Evolutionary conservation across 2,888 invertebrate genomes (phyloP).

Genomic region (Bombylius major): DNA sequence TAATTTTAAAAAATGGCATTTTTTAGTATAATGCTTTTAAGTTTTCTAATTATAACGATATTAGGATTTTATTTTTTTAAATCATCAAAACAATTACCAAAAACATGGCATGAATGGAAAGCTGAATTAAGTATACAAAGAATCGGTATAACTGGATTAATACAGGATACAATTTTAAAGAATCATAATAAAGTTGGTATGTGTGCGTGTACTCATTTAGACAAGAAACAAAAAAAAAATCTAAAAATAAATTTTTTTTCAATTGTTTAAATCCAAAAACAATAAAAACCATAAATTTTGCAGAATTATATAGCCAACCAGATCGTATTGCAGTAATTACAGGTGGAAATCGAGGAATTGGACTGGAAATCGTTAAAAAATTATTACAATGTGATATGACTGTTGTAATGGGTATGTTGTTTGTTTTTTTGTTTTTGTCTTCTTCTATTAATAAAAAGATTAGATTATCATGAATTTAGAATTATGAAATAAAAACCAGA

Average conservation of each 20-base stretch:
- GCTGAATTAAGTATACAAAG: constrained; percentile 33
- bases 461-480: too few species aligned
- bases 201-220: constrained; percentile 10
- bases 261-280: background rate
- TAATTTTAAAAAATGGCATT: background rate
- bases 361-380: constrained; percentile 60
- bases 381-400: constrained; percentile 63
- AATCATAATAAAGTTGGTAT: constrained; percentile 30
- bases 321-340: constrained; percentile 69
- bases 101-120: constrained; percentile 33
- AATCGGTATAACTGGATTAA: constrained; percentile 26
- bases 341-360: constrained; percentile 79
- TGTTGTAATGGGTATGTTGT: constrained; percentile 53
- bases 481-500: too few species aligned
- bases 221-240: background rate
- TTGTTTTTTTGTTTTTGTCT: too few species aligned
- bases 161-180: constrained; percentile 27
- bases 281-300: constrained; percentile 19
- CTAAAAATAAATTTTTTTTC: background rate
- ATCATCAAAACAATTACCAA: constrained; percentile 34
- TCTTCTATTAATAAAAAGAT: too few species aligned
- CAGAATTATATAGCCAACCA: constrained; percentile 49
- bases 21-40: background rate
- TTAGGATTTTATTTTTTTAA: constrained; percentile 29
- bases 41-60: constrained; percentile 17